These are phyloP conservation scores for Lagopus leucura DNA, from an alignment of 2,113 vertebrate species.

Conservation along the genomic window DNA sequence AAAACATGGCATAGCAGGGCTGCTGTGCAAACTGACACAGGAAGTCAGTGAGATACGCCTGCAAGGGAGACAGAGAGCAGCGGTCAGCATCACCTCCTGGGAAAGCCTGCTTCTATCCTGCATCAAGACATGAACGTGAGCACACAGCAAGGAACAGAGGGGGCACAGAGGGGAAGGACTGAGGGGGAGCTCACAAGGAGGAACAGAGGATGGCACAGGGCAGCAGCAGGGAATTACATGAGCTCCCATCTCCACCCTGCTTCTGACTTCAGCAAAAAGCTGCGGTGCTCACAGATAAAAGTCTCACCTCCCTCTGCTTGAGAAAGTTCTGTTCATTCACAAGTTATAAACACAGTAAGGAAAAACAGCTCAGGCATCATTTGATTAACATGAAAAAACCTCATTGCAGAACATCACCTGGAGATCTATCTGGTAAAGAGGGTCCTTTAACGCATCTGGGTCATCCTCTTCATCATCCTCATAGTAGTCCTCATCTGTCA, in stretches of 20 bases:
- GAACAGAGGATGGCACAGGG: not conserved
- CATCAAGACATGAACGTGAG: not conserved
- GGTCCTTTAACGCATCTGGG: slow-evolving; percentile 96
- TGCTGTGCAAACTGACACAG: slow-evolving; percentile 97
- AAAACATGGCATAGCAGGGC: slow-evolving; percentile 96
- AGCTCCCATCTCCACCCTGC: not conserved
- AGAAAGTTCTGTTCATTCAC: not conserved
- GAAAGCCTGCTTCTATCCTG: not conserved
- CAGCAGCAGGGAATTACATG: not conserved
- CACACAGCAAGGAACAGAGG: not conserved
- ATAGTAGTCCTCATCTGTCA: slow-evolving; percentile 95
- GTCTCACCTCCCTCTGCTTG: not conserved
- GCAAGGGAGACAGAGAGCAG: slow-evolving; percentile 22
- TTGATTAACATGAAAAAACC: not conserved
- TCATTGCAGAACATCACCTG: slow-evolving; percentile 78
- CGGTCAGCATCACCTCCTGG: not conserved
- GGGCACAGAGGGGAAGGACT: not conserved
- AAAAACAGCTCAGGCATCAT: not conserved
- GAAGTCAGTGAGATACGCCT: slow-evolving; percentile 98
- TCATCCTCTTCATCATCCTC: slow-evolving; percentile 98
- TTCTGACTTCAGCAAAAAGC: not conserved
- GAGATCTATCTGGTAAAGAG: slow-evolving; percentile 95
- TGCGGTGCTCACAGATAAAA: not conserved
- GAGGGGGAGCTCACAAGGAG: not conserved
- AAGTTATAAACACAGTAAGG: not conserved